Conservation (phyloP, 2,797 vertebrate genomes). For the Cuculus canorus region DNA sequence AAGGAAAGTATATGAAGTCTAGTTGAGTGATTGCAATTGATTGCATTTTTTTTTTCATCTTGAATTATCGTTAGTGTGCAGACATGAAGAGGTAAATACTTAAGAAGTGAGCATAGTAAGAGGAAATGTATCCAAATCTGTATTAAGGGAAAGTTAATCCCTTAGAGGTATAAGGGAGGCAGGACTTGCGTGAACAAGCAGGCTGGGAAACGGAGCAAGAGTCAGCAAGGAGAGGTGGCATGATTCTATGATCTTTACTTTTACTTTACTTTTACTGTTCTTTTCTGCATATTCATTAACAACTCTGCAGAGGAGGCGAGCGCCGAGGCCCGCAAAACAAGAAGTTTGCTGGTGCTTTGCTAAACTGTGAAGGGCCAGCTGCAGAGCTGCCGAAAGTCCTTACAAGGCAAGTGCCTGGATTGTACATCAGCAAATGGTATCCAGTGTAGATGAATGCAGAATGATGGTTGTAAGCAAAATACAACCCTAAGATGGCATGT, state of each 20-base stretch:
- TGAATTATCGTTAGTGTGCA: background rate
- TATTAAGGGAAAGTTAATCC: background rate
- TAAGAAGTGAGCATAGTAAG: fast-evolving
- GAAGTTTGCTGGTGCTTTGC: background rate
- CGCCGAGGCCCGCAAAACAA: background rate
- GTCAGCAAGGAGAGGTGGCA: background rate
- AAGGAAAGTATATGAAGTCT: background rate
- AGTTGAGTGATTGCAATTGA: background rate
- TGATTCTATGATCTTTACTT: no score
- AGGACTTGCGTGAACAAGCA: background rate
- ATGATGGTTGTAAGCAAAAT: background rate
- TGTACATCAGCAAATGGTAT: background rate
- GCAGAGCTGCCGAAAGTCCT: background rate
- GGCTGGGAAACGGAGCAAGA: background rate
- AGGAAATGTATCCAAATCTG: background rate
- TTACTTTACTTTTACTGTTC: background rate
- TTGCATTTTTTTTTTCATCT: background rate
- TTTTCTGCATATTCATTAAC: background rate
- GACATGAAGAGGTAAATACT: background rate
- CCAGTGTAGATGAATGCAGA: fast-evolving
- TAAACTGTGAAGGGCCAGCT: background rate
- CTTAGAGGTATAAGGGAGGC: background rate
- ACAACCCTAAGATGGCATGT: background rate
- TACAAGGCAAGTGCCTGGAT: background rate
- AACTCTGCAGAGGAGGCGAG: background rate